phyloP scores from a whole-genome alignment of 2,888 invertebrate genomes.

The Lamellibrachia satsuma region DNA sequence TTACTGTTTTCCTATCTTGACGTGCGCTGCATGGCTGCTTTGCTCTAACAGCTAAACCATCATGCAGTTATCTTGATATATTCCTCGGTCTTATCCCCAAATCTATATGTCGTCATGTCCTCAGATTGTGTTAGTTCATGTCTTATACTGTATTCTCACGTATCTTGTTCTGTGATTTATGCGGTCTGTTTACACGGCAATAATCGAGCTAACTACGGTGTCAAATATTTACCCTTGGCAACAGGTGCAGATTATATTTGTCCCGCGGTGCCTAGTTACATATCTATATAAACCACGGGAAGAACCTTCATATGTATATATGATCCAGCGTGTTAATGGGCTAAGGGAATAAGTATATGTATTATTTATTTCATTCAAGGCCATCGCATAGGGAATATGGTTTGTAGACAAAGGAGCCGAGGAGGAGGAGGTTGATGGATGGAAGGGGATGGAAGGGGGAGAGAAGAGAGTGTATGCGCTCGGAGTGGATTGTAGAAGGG shows the following conservation, averaged over 20 bases:
- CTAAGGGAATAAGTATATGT: not conserved
- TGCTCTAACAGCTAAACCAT: not conserved
- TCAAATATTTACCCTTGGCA: not conserved
- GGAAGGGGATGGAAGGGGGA: too few relatives aligned
- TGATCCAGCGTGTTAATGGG: not conserved
- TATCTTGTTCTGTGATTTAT: not conserved
- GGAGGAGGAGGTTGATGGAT: too few relatives aligned
- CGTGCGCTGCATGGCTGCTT: not conserved
- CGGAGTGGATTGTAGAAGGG: too few relatives aligned
- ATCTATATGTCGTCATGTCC: not conserved
- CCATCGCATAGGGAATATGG: not conserved
- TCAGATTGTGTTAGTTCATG: not conserved
- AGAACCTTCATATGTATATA: not conserved
- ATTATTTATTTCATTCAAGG: not conserved
- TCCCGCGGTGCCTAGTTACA: not conserved
- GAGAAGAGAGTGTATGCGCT: too few relatives aligned
- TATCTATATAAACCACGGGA: not conserved
- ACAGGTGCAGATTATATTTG: not conserved
- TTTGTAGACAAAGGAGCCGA: not conserved
- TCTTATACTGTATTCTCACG: not conserved
- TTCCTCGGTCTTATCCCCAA: not conserved
- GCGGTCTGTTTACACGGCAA: slow-evolving; percentile 3
- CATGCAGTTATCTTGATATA: not conserved
- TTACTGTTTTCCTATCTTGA: not conserved
- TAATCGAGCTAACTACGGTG: not conserved